Evolutionary conservation across 2,113 vertebrate species (phyloP).

Genomic region (Carettochelys insculpta): DNA sequence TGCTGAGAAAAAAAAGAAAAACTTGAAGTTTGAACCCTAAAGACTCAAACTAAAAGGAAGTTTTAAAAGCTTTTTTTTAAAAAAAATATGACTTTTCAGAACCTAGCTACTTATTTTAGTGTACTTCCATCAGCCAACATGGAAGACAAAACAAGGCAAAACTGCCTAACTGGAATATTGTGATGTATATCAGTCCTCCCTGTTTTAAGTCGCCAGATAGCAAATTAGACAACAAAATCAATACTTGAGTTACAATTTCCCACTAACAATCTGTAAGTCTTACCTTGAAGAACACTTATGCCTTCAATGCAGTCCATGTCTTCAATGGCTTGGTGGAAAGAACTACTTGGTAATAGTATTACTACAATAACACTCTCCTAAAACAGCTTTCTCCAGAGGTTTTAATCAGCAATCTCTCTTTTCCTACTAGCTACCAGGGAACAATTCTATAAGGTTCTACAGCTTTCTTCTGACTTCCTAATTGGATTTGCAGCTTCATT

Average conservation of each 20-base stretch:
- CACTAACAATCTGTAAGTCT: background rate
- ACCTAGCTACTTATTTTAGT: background rate
- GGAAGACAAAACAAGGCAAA: background rate
- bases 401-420: background rate
- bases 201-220: background rate
- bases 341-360: background rate
- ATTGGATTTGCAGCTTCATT: background rate
- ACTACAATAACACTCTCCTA: background rate
- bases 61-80: too few species aligned
- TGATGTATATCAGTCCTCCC: background rate
- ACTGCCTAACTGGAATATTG: background rate
- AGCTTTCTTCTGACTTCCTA: background rate
- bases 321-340: background rate
- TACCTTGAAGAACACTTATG: background rate
- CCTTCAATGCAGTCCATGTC: background rate
- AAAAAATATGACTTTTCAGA: background rate
- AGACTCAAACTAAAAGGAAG: background rate
- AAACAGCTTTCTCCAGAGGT: background rate
- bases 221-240: background rate
- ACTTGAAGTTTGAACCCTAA: background rate
- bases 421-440: background rate
- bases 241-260: background rate
- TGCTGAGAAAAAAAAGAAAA: background rate
- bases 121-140: background rate
- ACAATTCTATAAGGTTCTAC: background rate